Percentiles rank a stretch among this genome's conserved stretches.
Evolutionary conservation across 2,888 invertebrate genomes (phyloP).

Genomic region (Epinotia demarniana): DNA sequence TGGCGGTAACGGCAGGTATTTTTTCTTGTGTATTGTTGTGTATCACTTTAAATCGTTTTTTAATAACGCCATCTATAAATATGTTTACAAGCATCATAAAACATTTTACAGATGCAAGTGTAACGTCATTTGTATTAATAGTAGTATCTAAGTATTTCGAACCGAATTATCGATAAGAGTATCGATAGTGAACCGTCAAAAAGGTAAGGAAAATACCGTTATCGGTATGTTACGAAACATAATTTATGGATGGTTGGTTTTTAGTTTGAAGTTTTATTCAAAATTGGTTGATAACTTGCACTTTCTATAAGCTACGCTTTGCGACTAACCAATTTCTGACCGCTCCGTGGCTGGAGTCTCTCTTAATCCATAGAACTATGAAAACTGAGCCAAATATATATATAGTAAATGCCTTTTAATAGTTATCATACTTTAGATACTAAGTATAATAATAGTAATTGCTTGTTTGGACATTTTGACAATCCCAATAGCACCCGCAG

Average conservation of each 20-base stretch:
- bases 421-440: conserved; percentile 3
- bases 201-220: neutral
- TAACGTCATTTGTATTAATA: neutral
- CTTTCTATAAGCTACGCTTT: conserved; percentile 58
- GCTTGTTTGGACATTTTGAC: neutral
- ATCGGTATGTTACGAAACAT: neutral
- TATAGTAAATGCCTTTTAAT: neutral
- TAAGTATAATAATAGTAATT: neutral
- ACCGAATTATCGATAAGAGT: neutral
- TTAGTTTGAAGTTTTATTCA: conserved; percentile 32
- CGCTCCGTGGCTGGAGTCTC: conserved; percentile 31
- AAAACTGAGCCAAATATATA: conserved; percentile 9
- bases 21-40: conserved; percentile 28
- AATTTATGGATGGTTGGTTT: neutral
- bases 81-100: neutral
- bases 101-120: neutral
- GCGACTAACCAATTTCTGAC: conserved; percentile 44
- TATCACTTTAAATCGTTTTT: conserved; percentile 1
- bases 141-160: neutral
- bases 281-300: conserved; percentile 52
- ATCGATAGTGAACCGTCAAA: conserved; percentile 5
- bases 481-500: neutral
- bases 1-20: neutral
- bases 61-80: conserved; percentile 13
- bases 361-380: conserved; percentile 6